Percentiles rank a stretch among this genome's conserved stretches.
These are phyloP conservation scores for Melanotaenia trifasciata DNA, from an alignment of 2,797 vertebrate species.

Conservation along the genomic window DNA sequence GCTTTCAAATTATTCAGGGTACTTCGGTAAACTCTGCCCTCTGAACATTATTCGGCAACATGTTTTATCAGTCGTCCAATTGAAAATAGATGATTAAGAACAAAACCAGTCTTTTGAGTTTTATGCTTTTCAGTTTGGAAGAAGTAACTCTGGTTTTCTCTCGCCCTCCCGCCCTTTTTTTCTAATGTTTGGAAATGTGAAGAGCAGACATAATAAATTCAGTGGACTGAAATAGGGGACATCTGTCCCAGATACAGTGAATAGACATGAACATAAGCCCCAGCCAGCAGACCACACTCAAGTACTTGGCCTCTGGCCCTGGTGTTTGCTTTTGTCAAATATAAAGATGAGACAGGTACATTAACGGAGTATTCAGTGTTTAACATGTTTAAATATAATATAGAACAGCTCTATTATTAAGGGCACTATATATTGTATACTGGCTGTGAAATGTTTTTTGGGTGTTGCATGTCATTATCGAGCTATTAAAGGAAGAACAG, in stretches of 20 bases:
- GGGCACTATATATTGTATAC: not conserved
- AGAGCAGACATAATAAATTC: slow-evolving; percentile 24
- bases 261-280: slow-evolving; percentile 36
- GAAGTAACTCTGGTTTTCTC: not conserved
- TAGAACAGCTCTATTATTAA: not conserved
- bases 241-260: slow-evolving; percentile 29
- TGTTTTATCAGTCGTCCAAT: slow-evolving; percentile 37
- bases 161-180: not conserved
- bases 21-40: slow-evolving; percentile 2
- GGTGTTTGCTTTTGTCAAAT: slow-evolving; percentile 42
- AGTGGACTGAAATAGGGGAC: slow-evolving; percentile 5
- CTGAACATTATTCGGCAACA: slow-evolving; percentile 15
- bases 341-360: slow-evolving; percentile 6
- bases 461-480: slow-evolving; percentile 1
- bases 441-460: slow-evolving; percentile 12
- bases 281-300: slow-evolving; percentile 23
- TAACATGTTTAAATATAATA: slow-evolving; percentile 9
- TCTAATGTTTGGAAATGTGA: slow-evolving; percentile 33
- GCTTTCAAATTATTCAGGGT: slow-evolving; percentile 25
- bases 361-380: slow-evolving; percentile 5
- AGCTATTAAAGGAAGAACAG: slow-evolving; percentile 13
- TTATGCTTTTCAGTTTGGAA: slow-evolving; percentile 15
- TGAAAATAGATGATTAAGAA: slow-evolving; percentile 19
- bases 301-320: slow-evolving; percentile 4
- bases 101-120: slow-evolving; percentile 19